These are phyloP conservation scores for Phylloscopus trochiloides DNA, from an alignment of 2,113 vertebrate species.

Conservation along the genomic window DNA sequence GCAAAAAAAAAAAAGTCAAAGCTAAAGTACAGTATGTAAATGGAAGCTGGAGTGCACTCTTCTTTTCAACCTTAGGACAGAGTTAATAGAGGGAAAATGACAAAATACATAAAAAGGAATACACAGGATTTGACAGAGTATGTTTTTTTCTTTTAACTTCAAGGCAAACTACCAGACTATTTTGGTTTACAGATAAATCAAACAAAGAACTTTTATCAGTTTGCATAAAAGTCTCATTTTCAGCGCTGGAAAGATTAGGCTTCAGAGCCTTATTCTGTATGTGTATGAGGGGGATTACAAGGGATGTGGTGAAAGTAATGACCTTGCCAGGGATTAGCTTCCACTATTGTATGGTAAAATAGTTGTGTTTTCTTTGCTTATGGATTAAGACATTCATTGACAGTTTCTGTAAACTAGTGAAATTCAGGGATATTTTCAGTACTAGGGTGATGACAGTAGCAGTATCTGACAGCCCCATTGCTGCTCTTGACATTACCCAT, in stretches of 20 bases:
- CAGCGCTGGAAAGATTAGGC: neutral
- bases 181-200: constrained; percentile 54
- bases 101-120: constrained; percentile 57
- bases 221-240: constrained; percentile 55
- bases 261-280: neutral
- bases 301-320: neutral
- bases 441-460: neutral
- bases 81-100: constrained; percentile 72
- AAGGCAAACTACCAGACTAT: constrained; percentile 54
- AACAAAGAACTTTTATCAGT: constrained; percentile 47
- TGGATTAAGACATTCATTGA: constrained; percentile 9
- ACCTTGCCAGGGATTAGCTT: constrained; percentile 32
- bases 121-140: constrained; percentile 48
- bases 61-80: constrained; percentile 61
- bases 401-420: neutral
- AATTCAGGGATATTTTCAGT: neutral
- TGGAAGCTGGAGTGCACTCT: constrained; percentile 37
- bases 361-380: neutral
- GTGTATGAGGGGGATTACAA: neutral
- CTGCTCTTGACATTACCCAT: neutral
- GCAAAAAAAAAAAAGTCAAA: constrained; percentile 42
- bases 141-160: constrained; percentile 52
- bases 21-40: constrained; percentile 61
- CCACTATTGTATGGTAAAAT: neutral
- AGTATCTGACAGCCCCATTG: neutral